Percentiles rank a stretch among this genome's conserved stretches.
phyloP scores from a whole-genome alignment of 53 echinoderm and acorn worm species.

The Stichopus horrens region DNA sequence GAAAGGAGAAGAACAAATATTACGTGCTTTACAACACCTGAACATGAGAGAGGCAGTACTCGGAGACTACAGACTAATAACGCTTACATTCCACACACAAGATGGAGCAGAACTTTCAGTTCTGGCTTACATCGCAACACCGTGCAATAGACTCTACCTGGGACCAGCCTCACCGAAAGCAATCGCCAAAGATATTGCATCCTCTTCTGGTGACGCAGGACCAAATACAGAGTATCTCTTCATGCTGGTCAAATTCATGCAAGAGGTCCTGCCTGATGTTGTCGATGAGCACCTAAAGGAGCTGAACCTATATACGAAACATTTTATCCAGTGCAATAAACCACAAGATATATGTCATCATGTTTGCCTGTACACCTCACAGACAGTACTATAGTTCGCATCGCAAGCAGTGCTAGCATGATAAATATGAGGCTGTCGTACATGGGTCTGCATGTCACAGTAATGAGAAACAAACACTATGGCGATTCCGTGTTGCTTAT shows the following conservation, averaged over 20 bases:
- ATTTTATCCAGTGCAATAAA: conserved; percentile 56
- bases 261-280: conserved; percentile 70
- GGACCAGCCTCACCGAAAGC: conserved; percentile 66
- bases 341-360: background rate
- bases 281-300: conserved; percentile 76
- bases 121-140: conserved; percentile 76
- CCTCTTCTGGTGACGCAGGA: conserved; percentile 63
- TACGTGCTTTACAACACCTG: conserved; percentile 64
- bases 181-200: conserved; percentile 69
- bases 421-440: too few species aligned
- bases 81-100: conserved; percentile 56
- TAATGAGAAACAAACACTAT: too few species aligned
- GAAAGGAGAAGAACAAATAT: conserved; percentile 74
- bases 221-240: conserved; percentile 85
- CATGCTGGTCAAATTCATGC: conserved; percentile 80
- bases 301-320: conserved; percentile 51
- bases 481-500: too few species aligned
- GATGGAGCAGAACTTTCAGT: conserved; percentile 49
- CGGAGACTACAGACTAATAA: conserved; percentile 69
- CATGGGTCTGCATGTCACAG: too few species aligned
- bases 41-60: conserved; percentile 70
- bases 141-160: conserved; percentile 69
- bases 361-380: background rate
- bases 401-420: too few species aligned
- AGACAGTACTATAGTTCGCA: conserved; percentile 1